A percentile compares a stretch with the other conserved stretches of the same genome.
Evolutionary conservation across 2,888 invertebrate species (phyloP).

Genomic region (Drosophila quasianomalipes): DNA sequence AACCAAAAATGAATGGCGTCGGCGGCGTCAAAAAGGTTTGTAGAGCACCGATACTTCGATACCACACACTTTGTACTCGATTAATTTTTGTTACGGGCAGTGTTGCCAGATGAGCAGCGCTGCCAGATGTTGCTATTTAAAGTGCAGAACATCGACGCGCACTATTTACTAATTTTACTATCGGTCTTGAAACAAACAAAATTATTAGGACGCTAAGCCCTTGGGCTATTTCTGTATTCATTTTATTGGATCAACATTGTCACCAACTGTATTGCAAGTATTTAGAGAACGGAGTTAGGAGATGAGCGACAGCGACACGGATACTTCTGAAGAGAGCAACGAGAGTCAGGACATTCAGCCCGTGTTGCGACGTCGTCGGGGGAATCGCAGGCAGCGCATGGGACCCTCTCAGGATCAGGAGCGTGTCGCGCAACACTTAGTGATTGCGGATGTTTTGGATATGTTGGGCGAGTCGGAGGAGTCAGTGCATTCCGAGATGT

Average conservation of each 20-base stretch:
- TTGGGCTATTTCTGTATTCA: neutral
- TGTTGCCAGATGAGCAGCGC: slow-evolving; percentile 7
- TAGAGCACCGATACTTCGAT: slow-evolving; percentile 18
- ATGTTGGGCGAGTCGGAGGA: neutral
- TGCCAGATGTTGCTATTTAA: slow-evolving; percentile 7
- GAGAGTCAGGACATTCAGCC: slow-evolving; percentile 17
- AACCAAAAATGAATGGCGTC: slow-evolving; percentile 57
- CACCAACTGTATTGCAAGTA: neutral
- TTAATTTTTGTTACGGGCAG: neutral
- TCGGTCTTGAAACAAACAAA: neutral
- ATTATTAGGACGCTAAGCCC: neutral
- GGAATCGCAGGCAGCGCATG: neutral
- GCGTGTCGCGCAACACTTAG: neutral
- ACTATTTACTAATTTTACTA: neutral
- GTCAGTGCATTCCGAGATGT: neutral
- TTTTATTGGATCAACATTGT: neutral
- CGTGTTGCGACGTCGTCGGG: neutral
- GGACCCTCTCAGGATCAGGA: slow-evolving; percentile 4
- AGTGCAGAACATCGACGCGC: slow-evolving; percentile 24
- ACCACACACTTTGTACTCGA: slow-evolving; percentile 7
- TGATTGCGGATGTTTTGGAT: neutral
- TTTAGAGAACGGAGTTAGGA: neutral
- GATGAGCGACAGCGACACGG: slow-evolving; percentile 29
- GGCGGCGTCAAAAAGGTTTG: slow-evolving; percentile 39
- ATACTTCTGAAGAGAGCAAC: slow-evolving; percentile 4